Evolutionary conservation across 2,888 invertebrate genomes (phyloP), one percentile per base, ranked within the genome.

Genomic region (Dyspetes luteomarginatus): DNA sequence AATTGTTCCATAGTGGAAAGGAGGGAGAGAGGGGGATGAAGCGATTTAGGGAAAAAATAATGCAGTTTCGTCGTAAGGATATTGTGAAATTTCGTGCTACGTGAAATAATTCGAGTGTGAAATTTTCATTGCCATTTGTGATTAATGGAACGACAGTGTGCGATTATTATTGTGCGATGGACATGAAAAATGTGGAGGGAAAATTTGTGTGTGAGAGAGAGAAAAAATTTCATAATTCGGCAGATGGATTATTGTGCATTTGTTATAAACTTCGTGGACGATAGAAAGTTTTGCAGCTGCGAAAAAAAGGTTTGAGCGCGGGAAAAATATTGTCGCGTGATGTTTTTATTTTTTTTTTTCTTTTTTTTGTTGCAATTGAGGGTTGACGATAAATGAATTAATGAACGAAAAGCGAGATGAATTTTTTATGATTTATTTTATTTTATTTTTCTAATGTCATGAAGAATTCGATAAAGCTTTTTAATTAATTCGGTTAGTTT

Each of bases 401-500:
- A 12, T 36, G 36, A 36, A 36, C 12, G 1, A 36, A 30, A n/a
- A n/a, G n/a, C n/a, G n/a, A n/a, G 1, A 30, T 30, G 4, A 45
- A 45, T 45, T 15, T 45, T 48, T 19, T 17, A 1, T 4, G 2
- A 36, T 17, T 5, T 12, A 12, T 58, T 15, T 24, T 36, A 4
- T 45, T 48, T 3, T 0, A 7, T 73, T 43, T 15, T 22, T 71
- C n/a, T 28, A 45, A 45, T 55, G 17, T 55, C 55, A 7, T 0
- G n/a, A 52, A 52, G 22, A 24, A 43, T 43, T 26, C 30, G 30
- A 43, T 19, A 22, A 15, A 17, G 9, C 19, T 43, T 65, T 52
- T 58, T 78, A 75, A 75, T 81, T 77, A 81, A 78, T 81, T 74
- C 65, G 78, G 22, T 30, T 43, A 81, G 81, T 78, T 78, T 78